A percentile compares a stretch with the other conserved stretches of the same genome.
These are phyloP conservation scores for Drosophila truncata DNA, from an alignment of 1,140 invertebrate species.

Conservation along the genomic window DNA sequence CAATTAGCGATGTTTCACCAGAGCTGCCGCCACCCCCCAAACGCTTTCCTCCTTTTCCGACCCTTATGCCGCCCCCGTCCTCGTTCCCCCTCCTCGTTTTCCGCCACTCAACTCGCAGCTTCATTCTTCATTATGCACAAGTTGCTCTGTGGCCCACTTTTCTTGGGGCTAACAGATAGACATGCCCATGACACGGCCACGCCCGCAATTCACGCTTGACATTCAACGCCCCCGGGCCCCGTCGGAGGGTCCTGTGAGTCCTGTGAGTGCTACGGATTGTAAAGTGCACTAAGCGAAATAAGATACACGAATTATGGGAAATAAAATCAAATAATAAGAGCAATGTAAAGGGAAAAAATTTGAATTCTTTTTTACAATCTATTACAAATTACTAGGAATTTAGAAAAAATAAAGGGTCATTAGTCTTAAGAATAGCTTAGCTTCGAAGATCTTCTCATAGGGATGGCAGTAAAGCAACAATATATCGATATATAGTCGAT, in stretches of 20 bases:
- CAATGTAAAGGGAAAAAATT: too few species aligned
- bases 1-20: conserved; percentile 67
- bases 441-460: rapidly evolving
- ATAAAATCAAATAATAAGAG: background rate
- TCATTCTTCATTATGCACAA: conserved; percentile 46
- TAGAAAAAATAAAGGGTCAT: background rate
- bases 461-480: background rate
- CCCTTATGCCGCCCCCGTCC: background rate
- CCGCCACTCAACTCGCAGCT: conserved; percentile 35
- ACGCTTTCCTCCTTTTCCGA: background rate
- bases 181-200: conserved; percentile 45
- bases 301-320: background rate
- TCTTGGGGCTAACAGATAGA: conserved; percentile 35
- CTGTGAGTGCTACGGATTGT: conserved; percentile 36
- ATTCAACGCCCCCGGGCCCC: conserved; percentile 37
- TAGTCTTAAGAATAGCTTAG: too few species aligned
- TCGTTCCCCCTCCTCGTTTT: background rate
- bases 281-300: conserved; percentile 1
- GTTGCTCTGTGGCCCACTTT: conserved; percentile 44
- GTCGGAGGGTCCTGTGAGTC: conserved; percentile 19
- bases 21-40: background rate
- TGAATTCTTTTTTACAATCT: too few species aligned
- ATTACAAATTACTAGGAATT: background rate
- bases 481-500: background rate
- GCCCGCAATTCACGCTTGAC: conserved; percentile 51